phyloP scores from a whole-genome alignment of 2,797 vertebrate species.

The Microchirus variegatus region DNA sequence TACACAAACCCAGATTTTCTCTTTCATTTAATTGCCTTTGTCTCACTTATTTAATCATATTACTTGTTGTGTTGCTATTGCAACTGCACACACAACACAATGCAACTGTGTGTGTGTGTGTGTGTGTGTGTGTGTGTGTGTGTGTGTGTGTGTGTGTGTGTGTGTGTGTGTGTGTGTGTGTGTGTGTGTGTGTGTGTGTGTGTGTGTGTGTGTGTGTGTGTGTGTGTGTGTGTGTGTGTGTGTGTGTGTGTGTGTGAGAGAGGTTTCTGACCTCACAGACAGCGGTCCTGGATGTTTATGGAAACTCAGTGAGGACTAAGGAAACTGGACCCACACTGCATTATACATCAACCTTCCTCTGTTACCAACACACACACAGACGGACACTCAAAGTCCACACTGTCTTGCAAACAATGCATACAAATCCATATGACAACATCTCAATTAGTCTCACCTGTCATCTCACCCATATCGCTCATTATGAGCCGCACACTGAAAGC shows the following conservation, averaged over 20 bases:
- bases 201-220: not conserved
- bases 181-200: not conserved
- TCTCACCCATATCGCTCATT: not conserved
- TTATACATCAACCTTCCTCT: constrained; percentile 67
- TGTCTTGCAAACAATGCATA: not conserved
- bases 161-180: not conserved
- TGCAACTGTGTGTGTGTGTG: not conserved
- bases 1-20: not conserved
- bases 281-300: constrained; percentile 66
- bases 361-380: constrained; percentile 28
- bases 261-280: constrained; percentile 33
- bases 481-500: not conserved
- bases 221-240: not conserved
- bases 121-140: not conserved
- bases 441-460: too few species aligned
- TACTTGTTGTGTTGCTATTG: not conserved
- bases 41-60: constrained; percentile 6
- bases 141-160: not conserved
- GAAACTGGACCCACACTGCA: constrained; percentile 66
- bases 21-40: constrained; percentile 1
- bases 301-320: constrained; percentile 66
- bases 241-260: not conserved
- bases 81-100: constrained; percentile 19
- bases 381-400: not conserved
- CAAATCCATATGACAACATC: not conserved